These are phyloP conservation scores for Cladorhizidae sp. DNA, from an alignment of 37 sponge, comb jelly and placozoan genomes.

Conservation along the genomic window DNA sequence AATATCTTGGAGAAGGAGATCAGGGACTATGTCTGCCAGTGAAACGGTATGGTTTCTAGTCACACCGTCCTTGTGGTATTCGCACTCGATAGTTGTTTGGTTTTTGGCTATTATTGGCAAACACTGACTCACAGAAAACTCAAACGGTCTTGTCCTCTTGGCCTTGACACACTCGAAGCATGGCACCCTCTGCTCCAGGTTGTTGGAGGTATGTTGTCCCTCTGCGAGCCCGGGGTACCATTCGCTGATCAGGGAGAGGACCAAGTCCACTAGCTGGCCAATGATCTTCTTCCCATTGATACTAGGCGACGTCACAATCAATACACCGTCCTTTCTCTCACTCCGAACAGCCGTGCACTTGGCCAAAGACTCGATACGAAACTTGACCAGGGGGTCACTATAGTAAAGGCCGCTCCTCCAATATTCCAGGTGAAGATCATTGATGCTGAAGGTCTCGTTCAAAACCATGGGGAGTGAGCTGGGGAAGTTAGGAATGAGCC, in stretches of 20 bases:
- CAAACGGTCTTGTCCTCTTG: slow-evolving; percentile 28
- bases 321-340: slow-evolving; percentile 62
- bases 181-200: slow-evolving; percentile 56
- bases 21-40: slow-evolving; percentile 81
- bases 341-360: slow-evolving; percentile 5
- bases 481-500: slow-evolving; percentile 24
- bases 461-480: slow-evolving; percentile 1
- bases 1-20: slow-evolving; percentile 82
- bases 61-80: slow-evolving; percentile 13
- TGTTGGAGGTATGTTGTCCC: background rate
- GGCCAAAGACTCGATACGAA: slow-evolving; percentile 61
- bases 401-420: slow-evolving; percentile 73
- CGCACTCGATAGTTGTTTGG: slow-evolving; percentile 47
- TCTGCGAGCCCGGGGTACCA: slow-evolving; percentile 87
- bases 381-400: slow-evolving; percentile 38
- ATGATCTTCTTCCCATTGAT: slow-evolving; percentile 63
- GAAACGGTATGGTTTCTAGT: slow-evolving; percentile 52
- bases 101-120: slow-evolving; percentile 27
- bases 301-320: slow-evolving; percentile 49
- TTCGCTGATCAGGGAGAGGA: slow-evolving; percentile 60
- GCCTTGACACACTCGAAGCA: slow-evolving; percentile 70
- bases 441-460: background rate
- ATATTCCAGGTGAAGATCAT: slow-evolving; percentile 42
- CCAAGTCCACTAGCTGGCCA: slow-evolving; percentile 73
- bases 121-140: slow-evolving; percentile 48